A percentile compares a stretch with the other conserved stretches of the same genome.
phyloP scores from a whole-genome alignment of 2,888 invertebrate genomes.

The Drosophila mimetica region DNA sequence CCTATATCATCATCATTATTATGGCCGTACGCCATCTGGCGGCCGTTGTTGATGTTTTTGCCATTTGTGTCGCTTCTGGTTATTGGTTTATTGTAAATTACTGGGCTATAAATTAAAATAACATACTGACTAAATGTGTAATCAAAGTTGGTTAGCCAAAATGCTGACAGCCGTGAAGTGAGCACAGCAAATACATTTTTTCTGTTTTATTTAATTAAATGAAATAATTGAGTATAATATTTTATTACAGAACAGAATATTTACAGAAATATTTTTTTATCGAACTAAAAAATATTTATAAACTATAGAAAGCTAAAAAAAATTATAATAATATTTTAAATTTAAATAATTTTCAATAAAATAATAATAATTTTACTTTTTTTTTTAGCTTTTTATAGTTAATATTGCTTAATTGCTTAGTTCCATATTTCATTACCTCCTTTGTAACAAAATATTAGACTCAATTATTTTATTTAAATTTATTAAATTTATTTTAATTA shows the following conservation, averaged over 20 bases:
- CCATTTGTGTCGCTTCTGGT: constrained; percentile 49
- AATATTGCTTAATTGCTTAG: background rate
- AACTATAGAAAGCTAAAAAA: too few species aligned
- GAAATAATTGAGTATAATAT: constrained; percentile 1
- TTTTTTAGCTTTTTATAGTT: background rate
- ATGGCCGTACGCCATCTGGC: constrained; percentile 16
- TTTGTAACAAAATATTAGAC: too few species aligned
- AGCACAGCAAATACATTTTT: background rate
- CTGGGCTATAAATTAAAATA: constrained; percentile 72
- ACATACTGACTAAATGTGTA: constrained; percentile 75
- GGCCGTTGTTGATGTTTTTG: constrained; percentile 37
- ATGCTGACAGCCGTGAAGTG: constrained; percentile 14
- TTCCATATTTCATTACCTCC: too few species aligned
- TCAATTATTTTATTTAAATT: too few species aligned
- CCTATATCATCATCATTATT: constrained; percentile 18
- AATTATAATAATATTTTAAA: too few species aligned
- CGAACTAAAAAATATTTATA: too few species aligned
- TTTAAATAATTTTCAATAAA: too few species aligned
- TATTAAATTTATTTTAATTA: too few species aligned
- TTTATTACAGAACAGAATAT: too few species aligned
- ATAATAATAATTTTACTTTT: too few species aligned
- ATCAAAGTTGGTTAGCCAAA: constrained; percentile 53
- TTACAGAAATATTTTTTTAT: too few species aligned
- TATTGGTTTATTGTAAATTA: constrained; percentile 60
- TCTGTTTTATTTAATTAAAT: constrained; percentile 7